These are phyloP conservation scores for Gavia stellata DNA, from an alignment of 2,113 vertebrate genomes.

Conservation along the genomic window DNA sequence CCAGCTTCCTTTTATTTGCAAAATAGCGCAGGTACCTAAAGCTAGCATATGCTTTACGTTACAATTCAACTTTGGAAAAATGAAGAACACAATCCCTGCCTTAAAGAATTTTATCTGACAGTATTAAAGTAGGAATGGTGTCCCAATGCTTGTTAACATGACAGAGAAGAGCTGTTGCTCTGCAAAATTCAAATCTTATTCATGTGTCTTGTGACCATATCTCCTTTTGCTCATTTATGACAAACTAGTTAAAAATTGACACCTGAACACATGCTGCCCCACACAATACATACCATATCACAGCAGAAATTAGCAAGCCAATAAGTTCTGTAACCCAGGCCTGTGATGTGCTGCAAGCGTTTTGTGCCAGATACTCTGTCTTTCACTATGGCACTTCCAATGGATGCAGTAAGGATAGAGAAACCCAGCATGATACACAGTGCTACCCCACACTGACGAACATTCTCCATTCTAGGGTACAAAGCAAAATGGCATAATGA, in stretches of 20 bases:
- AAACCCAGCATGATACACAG: constrained; percentile 74
- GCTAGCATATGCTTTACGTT: not conserved
- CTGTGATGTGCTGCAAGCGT: constrained; percentile 69
- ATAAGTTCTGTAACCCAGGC: constrained; percentile 67
- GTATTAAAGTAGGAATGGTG: not conserved
- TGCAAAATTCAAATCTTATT: not conserved
- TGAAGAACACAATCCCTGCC: not conserved
- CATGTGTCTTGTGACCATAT: not conserved
- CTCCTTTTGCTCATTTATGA: not conserved
- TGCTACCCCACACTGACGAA: constrained; percentile 73
- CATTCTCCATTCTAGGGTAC: constrained; percentile 69
- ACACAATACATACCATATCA: constrained; percentile 68
- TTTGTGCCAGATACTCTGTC: constrained; percentile 68
- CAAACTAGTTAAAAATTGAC: not conserved
- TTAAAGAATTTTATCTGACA: not conserved
- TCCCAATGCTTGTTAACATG: not conserved
- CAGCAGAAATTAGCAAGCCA: constrained; percentile 72
- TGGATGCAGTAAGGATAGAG: constrained; percentile 64
- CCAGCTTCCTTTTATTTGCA: not conserved
- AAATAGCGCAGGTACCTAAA: not conserved
- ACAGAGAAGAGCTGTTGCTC: not conserved
- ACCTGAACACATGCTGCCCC: not conserved
- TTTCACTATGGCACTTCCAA: constrained; percentile 59
- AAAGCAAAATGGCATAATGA: not conserved
- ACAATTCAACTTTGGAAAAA: not conserved